Evolutionary conservation across 1,140 invertebrate genomes (phyloP).

Genomic region (Cylas formicarius): DNA sequence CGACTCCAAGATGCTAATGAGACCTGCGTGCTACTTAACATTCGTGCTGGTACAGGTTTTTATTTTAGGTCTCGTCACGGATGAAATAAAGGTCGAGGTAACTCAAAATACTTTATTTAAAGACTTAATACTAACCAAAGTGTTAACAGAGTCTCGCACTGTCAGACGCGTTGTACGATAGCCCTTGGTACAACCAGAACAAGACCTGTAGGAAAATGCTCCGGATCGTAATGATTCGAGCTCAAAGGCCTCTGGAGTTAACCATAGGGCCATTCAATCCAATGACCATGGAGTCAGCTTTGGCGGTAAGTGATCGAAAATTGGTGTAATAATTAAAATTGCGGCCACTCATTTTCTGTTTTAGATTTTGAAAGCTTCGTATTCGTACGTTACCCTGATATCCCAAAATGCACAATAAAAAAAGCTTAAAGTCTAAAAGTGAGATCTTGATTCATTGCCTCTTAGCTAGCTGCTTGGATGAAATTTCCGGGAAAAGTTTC

Average conservation of each 20-base stretch:
- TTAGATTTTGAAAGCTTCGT: slow-evolving; percentile 1
- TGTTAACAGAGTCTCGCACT: background rate
- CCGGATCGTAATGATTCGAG: background rate
- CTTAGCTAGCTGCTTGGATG: too few relatives aligned
- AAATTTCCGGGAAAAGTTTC: too few relatives aligned
- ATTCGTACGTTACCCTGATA: slow-evolving; percentile 2
- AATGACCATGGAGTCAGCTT: background rate
- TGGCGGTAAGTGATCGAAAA: background rate
- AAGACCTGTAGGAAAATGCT: background rate
- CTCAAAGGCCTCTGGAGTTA: background rate
- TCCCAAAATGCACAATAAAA: too few relatives aligned
- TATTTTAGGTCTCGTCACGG: too few relatives aligned
- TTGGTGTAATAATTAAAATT: background rate
- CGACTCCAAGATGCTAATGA: too few relatives aligned
- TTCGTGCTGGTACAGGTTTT: too few relatives aligned
- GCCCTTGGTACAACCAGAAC: background rate
- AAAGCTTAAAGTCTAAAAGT: too few relatives aligned
- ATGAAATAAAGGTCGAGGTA: too few relatives aligned
- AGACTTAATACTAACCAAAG: too few relatives aligned
- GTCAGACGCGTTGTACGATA: background rate
- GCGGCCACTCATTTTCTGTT: background rate
- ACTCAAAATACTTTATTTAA: too few relatives aligned
- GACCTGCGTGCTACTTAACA: too few relatives aligned
- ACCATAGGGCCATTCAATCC: background rate
- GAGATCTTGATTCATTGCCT: too few relatives aligned